Percentiles rank a stretch among this genome's conserved stretches.
phyloP scores from a whole-genome alignment of 2,888 invertebrate genomes.

The Spilosoma lubricipeda region DNA sequence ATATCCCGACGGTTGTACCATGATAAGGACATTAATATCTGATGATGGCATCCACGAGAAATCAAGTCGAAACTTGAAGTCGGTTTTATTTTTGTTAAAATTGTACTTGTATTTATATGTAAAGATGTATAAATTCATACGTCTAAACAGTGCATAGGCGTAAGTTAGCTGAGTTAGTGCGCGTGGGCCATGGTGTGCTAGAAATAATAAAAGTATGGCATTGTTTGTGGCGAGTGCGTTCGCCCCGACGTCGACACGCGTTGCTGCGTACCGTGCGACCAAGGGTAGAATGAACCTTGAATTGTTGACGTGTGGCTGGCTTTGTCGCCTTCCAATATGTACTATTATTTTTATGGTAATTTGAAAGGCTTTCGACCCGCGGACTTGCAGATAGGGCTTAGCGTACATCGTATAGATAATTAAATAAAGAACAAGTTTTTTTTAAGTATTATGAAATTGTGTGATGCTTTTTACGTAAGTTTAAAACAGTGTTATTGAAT shows the following conservation, averaged over 20 bases:
- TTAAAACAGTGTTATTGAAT: not conserved
- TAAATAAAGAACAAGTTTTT: too few species aligned
- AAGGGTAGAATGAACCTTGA: slow-evolving; percentile 11
- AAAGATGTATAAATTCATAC: too few species aligned
- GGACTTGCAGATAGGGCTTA: not conserved
- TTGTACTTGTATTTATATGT: too few species aligned
- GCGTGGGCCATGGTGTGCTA: slow-evolving; percentile 45
- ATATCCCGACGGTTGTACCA: too few species aligned
- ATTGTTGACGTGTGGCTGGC: slow-evolving; percentile 8
- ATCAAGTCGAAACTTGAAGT: too few species aligned
- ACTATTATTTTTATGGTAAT: slow-evolving; percentile 24
- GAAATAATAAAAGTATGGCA: slow-evolving; percentile 60
- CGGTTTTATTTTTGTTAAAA: too few species aligned
- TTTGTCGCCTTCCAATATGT: slow-evolving; percentile 1
- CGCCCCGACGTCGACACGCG: slow-evolving; percentile 69
- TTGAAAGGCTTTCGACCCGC: slow-evolving; percentile 1
- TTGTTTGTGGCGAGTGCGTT: slow-evolving; percentile 66
- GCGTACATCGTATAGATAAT: not conserved
- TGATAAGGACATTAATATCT: too few species aligned
- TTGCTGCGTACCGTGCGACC: slow-evolving; percentile 61
- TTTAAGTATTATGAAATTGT: too few species aligned
- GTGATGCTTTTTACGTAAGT: too few species aligned
- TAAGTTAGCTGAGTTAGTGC: slow-evolving; percentile 11
- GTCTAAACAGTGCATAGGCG: slow-evolving; percentile 2
- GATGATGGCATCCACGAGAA: too few species aligned